Percentiles rank a stretch among this genome's conserved stretches.
Conservation (phyloP, 2,888 invertebrate genomes). For the Netelia fuscicornis region DNA sequence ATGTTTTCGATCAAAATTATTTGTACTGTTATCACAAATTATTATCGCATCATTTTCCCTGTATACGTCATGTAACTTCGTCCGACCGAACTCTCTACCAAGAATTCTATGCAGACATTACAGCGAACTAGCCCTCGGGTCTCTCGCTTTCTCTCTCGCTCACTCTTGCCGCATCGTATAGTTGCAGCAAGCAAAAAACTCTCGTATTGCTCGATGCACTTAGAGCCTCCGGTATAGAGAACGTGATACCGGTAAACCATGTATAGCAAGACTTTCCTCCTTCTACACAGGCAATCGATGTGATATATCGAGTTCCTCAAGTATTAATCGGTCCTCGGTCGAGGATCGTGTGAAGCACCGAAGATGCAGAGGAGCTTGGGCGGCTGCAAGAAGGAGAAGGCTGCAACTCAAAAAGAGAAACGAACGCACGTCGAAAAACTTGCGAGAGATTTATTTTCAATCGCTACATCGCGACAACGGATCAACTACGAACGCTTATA, state of each 20-base stretch:
- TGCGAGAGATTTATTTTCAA: conserved; percentile 59
- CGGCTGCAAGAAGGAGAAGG: conserved; percentile 11
- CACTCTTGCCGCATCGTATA: too few relatives aligned
- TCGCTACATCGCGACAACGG: conserved; percentile 39
- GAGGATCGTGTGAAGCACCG: conserved; percentile 37
- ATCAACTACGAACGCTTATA: conserved; percentile 74
- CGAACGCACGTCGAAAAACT: conserved; percentile 35
- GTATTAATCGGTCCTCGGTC: conserved; percentile 64
- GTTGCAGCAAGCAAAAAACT: conserved; percentile 28
- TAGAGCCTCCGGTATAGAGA: conserved; percentile 38
- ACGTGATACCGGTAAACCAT: conserved; percentile 24
- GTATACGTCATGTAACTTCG: conserved; percentile 3
- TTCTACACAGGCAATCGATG: not conserved
- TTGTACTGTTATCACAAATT: not conserved
- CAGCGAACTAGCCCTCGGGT: conserved; percentile 21
- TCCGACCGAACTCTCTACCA: not conserved
- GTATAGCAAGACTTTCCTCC: conserved; percentile 35
- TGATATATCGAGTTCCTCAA: conserved; percentile 64
- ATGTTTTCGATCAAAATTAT: not conserved
- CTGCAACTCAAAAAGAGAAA: conserved; percentile 21
- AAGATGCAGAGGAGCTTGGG: conserved; percentile 54
- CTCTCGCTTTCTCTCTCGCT: not conserved
- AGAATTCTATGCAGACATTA: conserved; percentile 11
- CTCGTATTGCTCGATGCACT: conserved; percentile 45
- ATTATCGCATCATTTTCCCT: conserved; percentile 1